Evolutionary conservation across 2,797 vertebrate genomes (phyloP), one percentile per base, ranked within the genome.

Genomic region (Mormyrops boulengeri): DNA sequence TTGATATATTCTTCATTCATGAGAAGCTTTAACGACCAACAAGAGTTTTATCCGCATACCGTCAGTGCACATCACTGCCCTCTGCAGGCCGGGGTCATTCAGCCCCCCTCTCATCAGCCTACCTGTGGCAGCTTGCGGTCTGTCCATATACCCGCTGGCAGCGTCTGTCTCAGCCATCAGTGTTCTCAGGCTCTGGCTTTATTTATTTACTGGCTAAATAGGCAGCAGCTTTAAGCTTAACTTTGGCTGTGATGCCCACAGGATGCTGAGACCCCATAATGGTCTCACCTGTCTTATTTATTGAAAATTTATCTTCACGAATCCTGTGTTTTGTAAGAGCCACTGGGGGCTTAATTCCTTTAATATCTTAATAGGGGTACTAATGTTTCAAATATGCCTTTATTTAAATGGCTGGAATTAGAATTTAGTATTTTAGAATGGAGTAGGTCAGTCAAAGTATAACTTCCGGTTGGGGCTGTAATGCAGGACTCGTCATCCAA

Each of bases 201-300:
- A 85, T 89, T 90, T 89, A 69, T 80, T n/a, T 26, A 50, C 38
- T 9, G 84, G 87, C 57, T 89, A 55, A 90, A 89, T 52, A 73
- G 84, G 85, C 66, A 88, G 89, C 55, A 50, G 60, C 82, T 66
- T 62, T 80, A 77, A 89, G 89, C 88, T 57, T 22, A 86, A 62
- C 60, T 62, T 85, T 91, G 82, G 8, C 85, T 90, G 80, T 38
- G 49, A 52, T 30, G 17, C 50, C 82, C 38, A 3, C 22, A 62
- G 90, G 60, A 87, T 90, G 82, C 34, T 26, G 86, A 69, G 88
- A 47, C 17, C 57, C n/a, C 53, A 26, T 73, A 19, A 88, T 38
- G 26, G 26, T 30, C 26, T 30, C 26, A 30, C 26, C 26, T 30
- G 26, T 30, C 49, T 30, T 85, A 52, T 4, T 26, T 7, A 69